Percentiles rank a stretch among this genome's conserved stretches.
Evolutionary conservation across 64 coral and sea anemone species (phyloP).

Genomic region (Dendronephthya gigantea): DNA sequence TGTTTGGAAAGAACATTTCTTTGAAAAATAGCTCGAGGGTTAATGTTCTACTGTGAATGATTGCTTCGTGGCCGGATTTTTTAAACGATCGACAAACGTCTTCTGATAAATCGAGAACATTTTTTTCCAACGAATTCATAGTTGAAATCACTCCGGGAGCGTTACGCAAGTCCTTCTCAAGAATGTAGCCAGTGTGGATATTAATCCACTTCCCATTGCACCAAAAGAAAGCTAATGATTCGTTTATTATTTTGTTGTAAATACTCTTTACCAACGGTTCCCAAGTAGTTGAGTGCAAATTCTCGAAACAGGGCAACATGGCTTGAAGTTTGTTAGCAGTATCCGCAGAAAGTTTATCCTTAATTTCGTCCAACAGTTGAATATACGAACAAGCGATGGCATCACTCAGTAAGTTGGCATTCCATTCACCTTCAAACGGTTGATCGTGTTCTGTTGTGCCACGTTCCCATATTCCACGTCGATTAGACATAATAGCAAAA

Average conservation of each 20-base stretch:
- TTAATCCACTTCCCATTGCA: neutral
- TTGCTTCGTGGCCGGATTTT: neutral
- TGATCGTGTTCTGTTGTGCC: constrained; percentile 28
- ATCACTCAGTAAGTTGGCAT: neutral
- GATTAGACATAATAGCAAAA: constrained; percentile 84
- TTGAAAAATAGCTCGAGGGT: neutral
- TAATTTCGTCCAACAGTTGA: neutral
- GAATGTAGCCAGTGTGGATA: neutral
- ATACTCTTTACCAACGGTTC: neutral
- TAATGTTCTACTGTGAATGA: neutral
- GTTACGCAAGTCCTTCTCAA: neutral
- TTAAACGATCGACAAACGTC: neutral
- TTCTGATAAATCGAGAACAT: neutral
- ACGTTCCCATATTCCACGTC: constrained; percentile 62
- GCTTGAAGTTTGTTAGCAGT: neutral
- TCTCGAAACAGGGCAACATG: neutral
- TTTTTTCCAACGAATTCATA: neutral
- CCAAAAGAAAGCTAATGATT: neutral
- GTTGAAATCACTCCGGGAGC: neutral
- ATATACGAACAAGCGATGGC: neutral
- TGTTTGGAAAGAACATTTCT: neutral
- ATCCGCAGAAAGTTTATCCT: neutral
- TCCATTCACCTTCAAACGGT: neutral
- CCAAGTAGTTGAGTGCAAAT: neutral
- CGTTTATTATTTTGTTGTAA: neutral